These are phyloP conservation scores for Ligdia adustata DNA, from an alignment of 2,888 invertebrate genomes.

Conservation along the genomic window DNA sequence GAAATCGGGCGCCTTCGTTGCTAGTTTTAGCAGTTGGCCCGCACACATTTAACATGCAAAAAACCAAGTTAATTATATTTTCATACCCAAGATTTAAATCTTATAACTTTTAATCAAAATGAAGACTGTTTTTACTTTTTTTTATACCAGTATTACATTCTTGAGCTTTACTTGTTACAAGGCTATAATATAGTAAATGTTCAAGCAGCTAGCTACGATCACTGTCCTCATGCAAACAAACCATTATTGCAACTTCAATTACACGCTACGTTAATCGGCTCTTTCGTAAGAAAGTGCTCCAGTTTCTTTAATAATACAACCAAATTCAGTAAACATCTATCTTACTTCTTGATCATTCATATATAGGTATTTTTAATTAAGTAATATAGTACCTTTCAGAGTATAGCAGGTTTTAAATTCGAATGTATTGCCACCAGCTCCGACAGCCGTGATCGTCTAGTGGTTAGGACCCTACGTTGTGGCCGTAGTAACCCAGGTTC, in stretches of 20 bases:
- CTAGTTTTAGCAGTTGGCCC: no score
- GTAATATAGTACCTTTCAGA: constrained; percentile 11
- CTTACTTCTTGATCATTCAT: constrained; percentile 6
- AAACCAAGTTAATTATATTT: no score
- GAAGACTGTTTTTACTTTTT: no score
- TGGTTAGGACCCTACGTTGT: constrained; percentile 91
- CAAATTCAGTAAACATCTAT: constrained; percentile 14
- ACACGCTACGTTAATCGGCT: constrained; percentile 21
- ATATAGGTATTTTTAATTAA: constrained; percentile 10
- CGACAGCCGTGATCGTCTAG: constrained; percentile 84
- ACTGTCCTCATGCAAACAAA: constrained; percentile 9
- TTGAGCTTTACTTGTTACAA: no score
- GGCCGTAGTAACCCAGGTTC: constrained; percentile 91
- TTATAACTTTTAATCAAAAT: no score
- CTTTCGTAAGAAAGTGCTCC: constrained; percentile 23
- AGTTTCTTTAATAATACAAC: constrained; percentile 24
- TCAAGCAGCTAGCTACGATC: background rate
- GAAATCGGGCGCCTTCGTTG: no score
- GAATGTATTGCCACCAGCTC: constrained; percentile 17
- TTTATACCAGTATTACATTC: no score
- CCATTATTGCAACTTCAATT: constrained; percentile 24
- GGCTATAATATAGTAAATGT: no score
- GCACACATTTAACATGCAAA: no score
- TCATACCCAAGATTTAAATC: no score
- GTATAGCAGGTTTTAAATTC: constrained; percentile 13